Percentiles rank a stretch among this genome's conserved stretches.
phyloP scores from a whole-genome alignment of 1,140 invertebrate species.

The Globodera rostochiensis region DNA sequence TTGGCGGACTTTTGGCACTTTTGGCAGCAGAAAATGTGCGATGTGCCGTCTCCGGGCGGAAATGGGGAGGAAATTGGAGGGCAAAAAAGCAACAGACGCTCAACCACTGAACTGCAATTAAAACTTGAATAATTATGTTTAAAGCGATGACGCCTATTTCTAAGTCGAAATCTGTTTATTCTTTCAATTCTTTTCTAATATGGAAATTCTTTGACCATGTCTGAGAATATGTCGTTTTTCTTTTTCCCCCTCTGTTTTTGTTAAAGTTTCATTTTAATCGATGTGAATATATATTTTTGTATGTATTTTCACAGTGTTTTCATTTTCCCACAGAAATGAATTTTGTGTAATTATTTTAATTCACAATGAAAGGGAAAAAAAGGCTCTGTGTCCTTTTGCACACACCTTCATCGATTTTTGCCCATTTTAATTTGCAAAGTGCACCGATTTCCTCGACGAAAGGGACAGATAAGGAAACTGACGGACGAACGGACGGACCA shows the following conservation, averaged over 20 bases:
- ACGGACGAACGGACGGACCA: neutral
- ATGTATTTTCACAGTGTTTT: neutral
- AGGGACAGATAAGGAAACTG: neutral
- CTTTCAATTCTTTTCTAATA: neutral
- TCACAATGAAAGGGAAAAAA: too few relatives aligned
- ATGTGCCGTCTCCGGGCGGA: neutral
- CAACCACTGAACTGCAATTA: neutral
- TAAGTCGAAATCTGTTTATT: neutral
- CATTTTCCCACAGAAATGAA: too few relatives aligned
- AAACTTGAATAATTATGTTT: neutral
- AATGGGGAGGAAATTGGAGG: neutral
- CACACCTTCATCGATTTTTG: neutral
- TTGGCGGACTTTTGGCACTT: constrained; percentile 24
- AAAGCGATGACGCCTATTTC: neutral
- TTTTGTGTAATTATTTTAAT: too few relatives aligned
- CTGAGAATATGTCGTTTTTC: too few relatives aligned
- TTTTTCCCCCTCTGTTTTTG: neutral
- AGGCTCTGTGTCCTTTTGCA: too few relatives aligned
- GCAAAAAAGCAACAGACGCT: neutral
- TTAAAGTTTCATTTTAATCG: neutral
- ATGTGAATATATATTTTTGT: neutral
- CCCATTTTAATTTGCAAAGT: neutral
- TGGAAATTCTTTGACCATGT: too few relatives aligned
- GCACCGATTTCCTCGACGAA: neutral
- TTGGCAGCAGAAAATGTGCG: neutral